Conservation (phyloP, 2,888 invertebrate genomes). For the Geophilus truncorum region DNA sequence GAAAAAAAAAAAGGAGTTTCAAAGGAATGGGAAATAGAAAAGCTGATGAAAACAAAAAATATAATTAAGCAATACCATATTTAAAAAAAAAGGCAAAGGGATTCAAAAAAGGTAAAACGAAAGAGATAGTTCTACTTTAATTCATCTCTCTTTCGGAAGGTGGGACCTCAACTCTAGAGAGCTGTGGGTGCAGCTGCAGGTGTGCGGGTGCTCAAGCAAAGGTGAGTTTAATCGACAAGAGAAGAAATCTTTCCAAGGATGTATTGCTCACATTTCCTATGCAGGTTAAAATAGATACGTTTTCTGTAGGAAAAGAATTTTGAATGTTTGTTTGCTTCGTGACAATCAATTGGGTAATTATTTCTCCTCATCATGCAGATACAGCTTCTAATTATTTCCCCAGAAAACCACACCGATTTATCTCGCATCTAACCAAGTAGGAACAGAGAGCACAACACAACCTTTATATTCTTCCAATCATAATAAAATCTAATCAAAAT, state of each 20-base stretch:
- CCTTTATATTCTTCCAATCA: not conserved
- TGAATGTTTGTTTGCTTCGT: not conserved
- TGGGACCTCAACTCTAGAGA: not conserved
- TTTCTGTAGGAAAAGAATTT: not conserved
- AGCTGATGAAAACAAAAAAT: not conserved
- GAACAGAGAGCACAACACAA: not conserved
- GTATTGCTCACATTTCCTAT: not conserved
- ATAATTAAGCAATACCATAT: not conserved
- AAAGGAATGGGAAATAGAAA: not conserved
- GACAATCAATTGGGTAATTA: too few relatives aligned
- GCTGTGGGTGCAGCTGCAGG: constrained; percentile 8
- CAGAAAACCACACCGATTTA: not conserved
- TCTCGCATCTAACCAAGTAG: too few relatives aligned
- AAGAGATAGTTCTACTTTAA: not conserved
- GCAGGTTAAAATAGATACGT: not conserved
- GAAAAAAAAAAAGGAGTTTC: too few relatives aligned
- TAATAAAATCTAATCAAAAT: not conserved
- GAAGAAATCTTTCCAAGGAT: not conserved
- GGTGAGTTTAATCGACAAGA: constrained; percentile 6
- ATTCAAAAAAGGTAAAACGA: not conserved
- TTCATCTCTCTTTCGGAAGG: constrained; percentile 4
- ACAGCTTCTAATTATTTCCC: not conserved
- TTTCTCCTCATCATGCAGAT: too few relatives aligned
- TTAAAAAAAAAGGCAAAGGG: not conserved
- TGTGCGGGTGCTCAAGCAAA: constrained; percentile 14